Evolutionary conservation across 2,113 vertebrate species (phyloP), one percentile per base, ranked within the genome.

Genomic region (Zingel zingel): DNA sequence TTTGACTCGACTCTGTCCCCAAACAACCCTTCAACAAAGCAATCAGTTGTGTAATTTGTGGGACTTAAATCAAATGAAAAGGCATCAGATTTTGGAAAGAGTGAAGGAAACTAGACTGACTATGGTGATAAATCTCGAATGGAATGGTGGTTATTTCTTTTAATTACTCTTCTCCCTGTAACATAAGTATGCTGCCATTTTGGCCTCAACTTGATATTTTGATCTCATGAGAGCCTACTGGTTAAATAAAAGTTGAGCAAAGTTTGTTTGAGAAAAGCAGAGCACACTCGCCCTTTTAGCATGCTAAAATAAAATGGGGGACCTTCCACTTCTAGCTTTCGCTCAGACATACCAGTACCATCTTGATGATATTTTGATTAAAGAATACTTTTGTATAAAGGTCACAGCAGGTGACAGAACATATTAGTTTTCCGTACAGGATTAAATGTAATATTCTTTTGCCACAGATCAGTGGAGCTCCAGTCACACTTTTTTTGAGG

Each of bases 1-100:
- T 82, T 90, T 89, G 86, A 86, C 84, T 86, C n/a, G 3, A 70
- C 64, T 76, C 51, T 74, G 74, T 87, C 81, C 89, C 83, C 81
- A 84, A 83, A 68, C 39, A 59, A 57, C 77, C 66, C 48, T 43
- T 2, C 53, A 2, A 45, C 2, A 57, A 50, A 74, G 76, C 45
- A 77, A 8, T 15, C 43, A 39, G 21, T 33, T 65, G 47, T 75
- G 67, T 54, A 89, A 69, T 71, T 81, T 79, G 39, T 79, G 25
- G 68, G 73, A 36, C 39, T 70, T 27, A 10, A 64, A 48, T 79
- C 33, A 66, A 64, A 80, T 33, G 30, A 79, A 85, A 87, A 68
- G 53, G 50, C 61, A 74, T 79, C 47, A 6, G 43, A 67, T 72
- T 82, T 87, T 68, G 61, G 61, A 81, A 48, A 56, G 21, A 21